Evolutionary conservation across 2,888 invertebrate genomes (phyloP).

Genomic region (Apodemia zela): DNA sequence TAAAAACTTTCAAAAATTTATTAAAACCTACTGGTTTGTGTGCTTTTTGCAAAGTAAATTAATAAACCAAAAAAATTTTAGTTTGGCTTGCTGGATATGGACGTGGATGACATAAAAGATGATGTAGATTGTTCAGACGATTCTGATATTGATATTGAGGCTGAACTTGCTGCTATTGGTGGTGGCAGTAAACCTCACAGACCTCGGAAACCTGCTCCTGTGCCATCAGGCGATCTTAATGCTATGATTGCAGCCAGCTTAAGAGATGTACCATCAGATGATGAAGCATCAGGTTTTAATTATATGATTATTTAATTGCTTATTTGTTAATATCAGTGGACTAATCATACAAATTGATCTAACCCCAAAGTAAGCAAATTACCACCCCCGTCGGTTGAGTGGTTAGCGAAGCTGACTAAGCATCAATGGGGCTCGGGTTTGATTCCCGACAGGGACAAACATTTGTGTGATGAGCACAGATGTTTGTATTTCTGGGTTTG

Average conservation of each 20-base stretch:
- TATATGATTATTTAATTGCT: too few species aligned
- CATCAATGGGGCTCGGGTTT: too few species aligned
- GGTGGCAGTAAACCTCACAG: conserved; percentile 49
- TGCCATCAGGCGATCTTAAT: conserved; percentile 83
- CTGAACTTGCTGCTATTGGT: conserved; percentile 88
- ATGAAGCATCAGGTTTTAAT: conserved; percentile 81
- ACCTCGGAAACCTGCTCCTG: conserved; percentile 55
- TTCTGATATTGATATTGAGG: conserved; percentile 90
- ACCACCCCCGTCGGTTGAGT: too few species aligned
- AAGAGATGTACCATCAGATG: conserved; percentile 88
- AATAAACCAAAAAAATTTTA: conserved; percentile 46
- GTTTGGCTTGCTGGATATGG: conserved; percentile 89
- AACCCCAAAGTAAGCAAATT: too few species aligned
- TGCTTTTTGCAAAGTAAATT: not conserved
- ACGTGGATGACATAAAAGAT: conserved; percentile 71
- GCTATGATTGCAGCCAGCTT: conserved; percentile 89
- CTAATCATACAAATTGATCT: too few species aligned
- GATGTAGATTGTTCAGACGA: conserved; percentile 77
- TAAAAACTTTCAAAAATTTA: too few species aligned
- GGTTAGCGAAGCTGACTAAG: too few species aligned
- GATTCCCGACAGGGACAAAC: too few species aligned
- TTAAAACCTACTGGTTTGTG: too few species aligned
- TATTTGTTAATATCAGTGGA: too few species aligned
- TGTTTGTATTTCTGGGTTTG: too few species aligned
- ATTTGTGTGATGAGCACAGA: too few species aligned